Evolutionary conservation across 2,113 vertebrate species (phyloP), one percentile per base, ranked within the genome.

Genomic region (Irena cyanogastra): DNA sequence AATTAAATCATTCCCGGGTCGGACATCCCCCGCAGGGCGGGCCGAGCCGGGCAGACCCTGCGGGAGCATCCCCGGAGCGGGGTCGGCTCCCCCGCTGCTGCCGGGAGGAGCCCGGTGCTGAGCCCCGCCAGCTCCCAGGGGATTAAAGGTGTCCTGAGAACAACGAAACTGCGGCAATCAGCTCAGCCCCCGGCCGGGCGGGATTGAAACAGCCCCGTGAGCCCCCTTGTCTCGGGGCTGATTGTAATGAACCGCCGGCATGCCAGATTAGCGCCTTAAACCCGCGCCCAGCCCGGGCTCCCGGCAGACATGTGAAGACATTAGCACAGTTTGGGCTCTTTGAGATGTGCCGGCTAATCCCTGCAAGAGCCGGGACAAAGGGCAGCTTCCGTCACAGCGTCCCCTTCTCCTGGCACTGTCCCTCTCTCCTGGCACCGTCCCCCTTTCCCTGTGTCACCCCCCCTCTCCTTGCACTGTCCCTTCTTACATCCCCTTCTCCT

Each of bases 301-400:
- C 26, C 54, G 3, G 57, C 90, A 54, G 87, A 52, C 93, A 28
- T 14, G 80, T 24, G 77, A 72, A 61, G 91, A 45, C 91, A 68
- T 78, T 3, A 57, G 95, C 96, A 21, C 95, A 80, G 94, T 97
- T 96, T 93, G 96, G 95, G 96, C 74, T 80, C 95, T 97, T 95
- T 95, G 94, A 95, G 94, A 41, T 5, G 1, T 2, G 45, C 91
- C 11, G 53, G 87, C 92, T 96, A 93, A 96, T 96, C 96, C 95
- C 90, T 44, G 84, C 75, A 3, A 3, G 83, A 11, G 77, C 53
- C 7, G 23, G 60, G 41, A 93, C 93, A 94, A 96, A 96, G 87
- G 59, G 78, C 84, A 50, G 84, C 78, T 86, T 59, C 91, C 44
- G 13, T 65, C 94, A 35, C 93, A 5, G 10, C 57, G 7, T 53